Base-by-base conservation (phyloP, 1,140 invertebrate genomes). In the Lamellibrachia luymesi region DNA sequence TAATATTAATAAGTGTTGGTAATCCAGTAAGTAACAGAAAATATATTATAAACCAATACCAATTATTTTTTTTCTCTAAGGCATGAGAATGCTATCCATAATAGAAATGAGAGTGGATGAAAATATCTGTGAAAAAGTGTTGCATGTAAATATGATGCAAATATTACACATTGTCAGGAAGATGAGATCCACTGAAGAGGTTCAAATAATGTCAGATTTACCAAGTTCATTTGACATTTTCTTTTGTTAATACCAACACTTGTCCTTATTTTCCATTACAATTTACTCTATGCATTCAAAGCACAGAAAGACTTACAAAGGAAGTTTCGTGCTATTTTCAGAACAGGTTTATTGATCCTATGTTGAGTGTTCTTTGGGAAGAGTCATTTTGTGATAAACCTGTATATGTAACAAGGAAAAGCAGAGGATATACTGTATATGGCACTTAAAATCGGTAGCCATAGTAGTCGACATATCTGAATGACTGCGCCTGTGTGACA, bases 391-490 rank as follows among this genome's bases (percentile, higher is more conserved):
- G 64, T 4, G 13, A 80, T 80, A 80, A 80, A 80, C 64, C 64
- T 22, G 64, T 80, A 80, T 22, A 80, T 22, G 64, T 80, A 22
- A 80, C 8, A 80, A 22, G 13, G 64, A 80, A 8, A 8, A 80
- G 64, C 64, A 80, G 64, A 80, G 64, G 64, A 17, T 8, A 80
- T 22, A 80, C 8, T 80, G 64, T 2, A 80, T 1, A 22, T 17
- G 64, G 13, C 64, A 80, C 64, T 92, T 50, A 92, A 25, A 92
- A 49, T 5, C 92, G 51, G 50, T 95, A 96, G 25, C 95, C 95
- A 94, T 95, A 95, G 92, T 95, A 95, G 91, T 95, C 95, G 51
- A 95, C 94, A 95, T 95, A 95, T 92, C 94, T 93, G 93, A 95
- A 95, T 91, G 95, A 93, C 92, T 95, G 95, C 5, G 95, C 94